These are phyloP conservation scores for Pampusana beccarii DNA, from an alignment of 2,113 vertebrate species.

Conservation along the genomic window DNA sequence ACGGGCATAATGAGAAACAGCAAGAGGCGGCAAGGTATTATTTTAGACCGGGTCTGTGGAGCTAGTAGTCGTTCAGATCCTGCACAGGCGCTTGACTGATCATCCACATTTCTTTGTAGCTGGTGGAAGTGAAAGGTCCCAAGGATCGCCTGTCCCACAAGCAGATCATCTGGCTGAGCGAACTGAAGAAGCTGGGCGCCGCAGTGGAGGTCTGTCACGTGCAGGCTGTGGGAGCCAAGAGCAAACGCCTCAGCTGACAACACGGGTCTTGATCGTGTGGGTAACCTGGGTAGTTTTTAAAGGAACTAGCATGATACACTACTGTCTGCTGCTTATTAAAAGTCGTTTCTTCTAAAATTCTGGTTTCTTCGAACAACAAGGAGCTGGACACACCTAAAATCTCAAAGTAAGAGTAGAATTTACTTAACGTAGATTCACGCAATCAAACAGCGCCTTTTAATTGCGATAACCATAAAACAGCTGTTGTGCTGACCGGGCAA, in stretches of 20 bases:
- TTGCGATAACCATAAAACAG: too few species aligned
- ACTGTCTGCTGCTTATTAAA: slow-evolving; percentile 8
- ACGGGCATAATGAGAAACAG: not conserved
- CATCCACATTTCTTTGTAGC: slow-evolving; percentile 63
- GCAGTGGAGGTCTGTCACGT: slow-evolving; percentile 94
- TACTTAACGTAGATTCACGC: too few species aligned
- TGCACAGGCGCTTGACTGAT: not conserved
- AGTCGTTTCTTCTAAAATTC: not conserved
- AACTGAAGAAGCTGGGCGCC: slow-evolving; percentile 86
- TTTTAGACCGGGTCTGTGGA: not conserved
- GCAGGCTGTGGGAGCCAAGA: slow-evolving; percentile 80
- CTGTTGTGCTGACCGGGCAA: not conserved
- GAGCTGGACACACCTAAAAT: too few species aligned
- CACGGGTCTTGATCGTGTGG: not conserved
- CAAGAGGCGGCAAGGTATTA: rapidly evolving
- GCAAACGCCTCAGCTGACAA: slow-evolving; percentile 69
- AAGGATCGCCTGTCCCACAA: slow-evolving; percentile 91
- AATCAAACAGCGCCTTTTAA: too few species aligned
- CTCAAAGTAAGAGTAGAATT: too few species aligned
- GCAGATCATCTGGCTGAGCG: slow-evolving; percentile 93
- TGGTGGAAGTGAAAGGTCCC: slow-evolving; percentile 97
- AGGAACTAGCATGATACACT: not conserved
- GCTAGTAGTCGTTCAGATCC: not conserved
- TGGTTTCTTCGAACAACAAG: not conserved
- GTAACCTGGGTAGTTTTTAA: not conserved